A percentile compares a stretch with the other conserved stretches of the same genome.
phyloP scores from a whole-genome alignment of 2,797 vertebrate genomes.

The Corythornis leucogaster region DNA sequence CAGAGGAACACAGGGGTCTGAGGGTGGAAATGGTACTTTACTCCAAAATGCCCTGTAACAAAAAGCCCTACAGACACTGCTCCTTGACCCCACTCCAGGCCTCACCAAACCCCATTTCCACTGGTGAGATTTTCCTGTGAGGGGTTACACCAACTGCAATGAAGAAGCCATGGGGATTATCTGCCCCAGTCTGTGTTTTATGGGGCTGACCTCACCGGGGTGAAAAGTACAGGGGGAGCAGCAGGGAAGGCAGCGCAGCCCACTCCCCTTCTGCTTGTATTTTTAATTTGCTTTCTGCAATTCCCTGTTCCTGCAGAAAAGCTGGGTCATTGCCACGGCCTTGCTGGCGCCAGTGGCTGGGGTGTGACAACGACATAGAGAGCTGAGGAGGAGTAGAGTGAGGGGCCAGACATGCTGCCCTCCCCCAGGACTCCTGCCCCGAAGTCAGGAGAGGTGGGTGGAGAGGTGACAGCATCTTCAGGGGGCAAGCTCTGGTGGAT shows the following conservation, averaged over 20 bases:
- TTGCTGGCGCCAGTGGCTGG: rapidly evolving
- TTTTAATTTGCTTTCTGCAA: slow-evolving; percentile 7
- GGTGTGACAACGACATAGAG: rapidly evolving
- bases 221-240: background rate
- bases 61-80: rapidly evolving
- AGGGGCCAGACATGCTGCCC: rapidly evolving
- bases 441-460: background rate
- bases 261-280: background rate
- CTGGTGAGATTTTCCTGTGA: background rate
- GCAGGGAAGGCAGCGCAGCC: rapidly evolving
- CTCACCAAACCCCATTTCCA: background rate
- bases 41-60: background rate
- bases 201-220: rapidly evolving
- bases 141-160: background rate
- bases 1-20: background rate
- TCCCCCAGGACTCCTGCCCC: rapidly evolving
- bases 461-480: background rate
- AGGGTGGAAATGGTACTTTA: background rate
- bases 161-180: background rate
- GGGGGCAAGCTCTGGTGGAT: background rate
- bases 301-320: background rate
- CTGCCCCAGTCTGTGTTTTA: background rate
- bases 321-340: rapidly evolving
- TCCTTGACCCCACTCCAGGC: rapidly evolving
- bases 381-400: background rate